These are phyloP conservation scores for Spongilla lacustris DNA, from an alignment of 37 sponge, comb jelly and placozoan genomes.

Conservation along the genomic window DNA sequence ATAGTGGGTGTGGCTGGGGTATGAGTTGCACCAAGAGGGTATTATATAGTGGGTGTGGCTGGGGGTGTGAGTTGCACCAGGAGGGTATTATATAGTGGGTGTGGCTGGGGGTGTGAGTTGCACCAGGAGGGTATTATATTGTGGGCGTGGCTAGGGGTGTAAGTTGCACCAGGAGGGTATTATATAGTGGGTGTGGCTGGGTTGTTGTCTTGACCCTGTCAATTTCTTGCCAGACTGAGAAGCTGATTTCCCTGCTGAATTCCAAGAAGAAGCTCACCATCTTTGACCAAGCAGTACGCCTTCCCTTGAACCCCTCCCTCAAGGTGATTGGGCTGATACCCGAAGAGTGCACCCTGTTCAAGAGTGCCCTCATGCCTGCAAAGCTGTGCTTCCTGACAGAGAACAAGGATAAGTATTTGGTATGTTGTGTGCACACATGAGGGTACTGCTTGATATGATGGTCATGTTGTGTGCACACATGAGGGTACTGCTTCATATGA, in stretches of 20 bases:
- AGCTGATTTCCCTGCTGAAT: constrained; percentile 24
- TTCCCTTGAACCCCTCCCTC: constrained; percentile 61
- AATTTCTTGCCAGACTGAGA: constrained; percentile 46
- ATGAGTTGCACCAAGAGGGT: too few species aligned
- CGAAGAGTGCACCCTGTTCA: constrained; percentile 80
- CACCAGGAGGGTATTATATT: too few species aligned
- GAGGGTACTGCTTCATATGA: too few species aligned
- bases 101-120: too few species aligned
- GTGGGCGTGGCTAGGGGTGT: too few species aligned
- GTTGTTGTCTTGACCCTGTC: background rate
- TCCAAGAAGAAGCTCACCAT: background rate
- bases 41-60: too few species aligned
- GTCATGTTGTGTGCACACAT: background rate
- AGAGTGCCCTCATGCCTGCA: constrained; percentile 92
- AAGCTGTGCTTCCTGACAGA: constrained; percentile 80
- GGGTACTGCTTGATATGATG: too few species aligned
- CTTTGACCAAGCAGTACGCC: constrained; percentile 49
- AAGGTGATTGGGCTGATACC: constrained; percentile 61
- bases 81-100: too few species aligned
- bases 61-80: too few species aligned
- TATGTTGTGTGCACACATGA: constrained; percentile 18
- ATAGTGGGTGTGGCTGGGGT: too few species aligned
- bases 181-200: too few species aligned
- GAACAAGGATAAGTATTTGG: constrained; percentile 69
- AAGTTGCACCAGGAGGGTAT: too few species aligned